phyloP scores from a whole-genome alignment of 2,797 vertebrate genomes.

The Acestrorhynchus altus region DNA sequence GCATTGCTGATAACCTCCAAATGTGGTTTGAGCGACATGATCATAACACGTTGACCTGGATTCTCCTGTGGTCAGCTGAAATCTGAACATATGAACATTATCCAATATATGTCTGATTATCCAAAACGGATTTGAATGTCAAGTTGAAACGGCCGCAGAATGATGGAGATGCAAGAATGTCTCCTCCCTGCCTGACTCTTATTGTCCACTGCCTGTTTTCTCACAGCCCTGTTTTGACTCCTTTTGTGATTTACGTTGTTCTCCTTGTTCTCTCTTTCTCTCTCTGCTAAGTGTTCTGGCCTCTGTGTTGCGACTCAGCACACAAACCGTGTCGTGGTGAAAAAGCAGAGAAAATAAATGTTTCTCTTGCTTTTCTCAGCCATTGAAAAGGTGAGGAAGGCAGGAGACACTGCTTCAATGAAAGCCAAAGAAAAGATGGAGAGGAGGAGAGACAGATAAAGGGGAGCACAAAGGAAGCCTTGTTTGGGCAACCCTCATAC shows the following conservation, averaged over 20 bases:
- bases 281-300: constrained; percentile 21
- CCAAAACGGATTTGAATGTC: too few species aligned
- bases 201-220: constrained; percentile 66
- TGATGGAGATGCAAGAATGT: constrained; percentile 32
- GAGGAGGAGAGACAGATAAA: constrained; percentile 71
- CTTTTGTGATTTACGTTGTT: not conserved
- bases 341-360: constrained; percentile 43
- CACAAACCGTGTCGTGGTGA: constrained; percentile 57
- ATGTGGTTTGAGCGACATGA: too few species aligned
- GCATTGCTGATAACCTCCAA: too few species aligned
- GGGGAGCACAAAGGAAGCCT: constrained; percentile 67
- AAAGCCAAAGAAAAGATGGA: constrained; percentile 60
- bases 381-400: constrained; percentile 65
- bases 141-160: too few species aligned
- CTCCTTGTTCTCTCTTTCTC: constrained; percentile 13
- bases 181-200: constrained; percentile 19
- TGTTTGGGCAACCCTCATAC: constrained; percentile 71
- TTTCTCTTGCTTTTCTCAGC: constrained; percentile 52
- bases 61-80: too few species aligned
- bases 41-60: too few species aligned
- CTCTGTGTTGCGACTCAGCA: constrained; percentile 52
- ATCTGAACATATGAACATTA: too few species aligned
- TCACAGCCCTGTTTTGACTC: constrained; percentile 54
- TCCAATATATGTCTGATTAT: too few species aligned
- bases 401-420: constrained; percentile 61